Base-by-base conservation (phyloP, 2,888 invertebrate genomes). In the Dynastes grantii region DNA sequence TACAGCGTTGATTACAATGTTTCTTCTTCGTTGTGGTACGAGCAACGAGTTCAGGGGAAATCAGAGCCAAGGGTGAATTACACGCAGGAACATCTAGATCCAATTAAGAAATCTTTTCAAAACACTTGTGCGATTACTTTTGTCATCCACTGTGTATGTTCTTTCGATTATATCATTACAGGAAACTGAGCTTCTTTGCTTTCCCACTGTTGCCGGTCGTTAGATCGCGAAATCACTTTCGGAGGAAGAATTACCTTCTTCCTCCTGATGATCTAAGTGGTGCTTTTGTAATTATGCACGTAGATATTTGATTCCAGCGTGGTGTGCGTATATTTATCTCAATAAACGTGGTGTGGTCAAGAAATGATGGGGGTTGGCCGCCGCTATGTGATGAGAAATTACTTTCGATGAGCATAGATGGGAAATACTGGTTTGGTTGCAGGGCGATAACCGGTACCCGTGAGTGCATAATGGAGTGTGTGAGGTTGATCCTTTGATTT, bases 341-440 rank as follows among this genome's bases (percentile, higher is more conserved):
- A 22, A 16, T 67, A 65, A 16, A 3, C 65, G 37, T 16, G 65
- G 37, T 65, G 65, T 65, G 65, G 65, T 65, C 65, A 9, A 49
- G 65, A 67, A 67, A 67, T 67, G 16, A 45, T 67, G 40, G 65
- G 55, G 55, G 55, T 58, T 58, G 55, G 16, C 55, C 55, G 2
- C 55, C 16, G 55, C 8, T 27, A 58, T 22, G 55, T 27, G 55
- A 58, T 58, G 55, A 58, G 22, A 58, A 58, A 58, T 58, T 58
- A 58, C 5, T 45, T 45, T 11, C 55, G 8, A 58, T 22, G 55
- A 58, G 22, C 22, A 3, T 22, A 58, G 8, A 58, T 58, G 55
- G 22, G 16, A 58, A 58, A 58, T 58, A 58, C 55, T 58, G 55
- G 55, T 58, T 58, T 58, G 22, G 16, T 45, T 45, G 45, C 45